These are phyloP conservation scores for Trichogramma pretiosum DNA, from an alignment of 1,140 invertebrate genomes.

Conservation along the genomic window DNA sequence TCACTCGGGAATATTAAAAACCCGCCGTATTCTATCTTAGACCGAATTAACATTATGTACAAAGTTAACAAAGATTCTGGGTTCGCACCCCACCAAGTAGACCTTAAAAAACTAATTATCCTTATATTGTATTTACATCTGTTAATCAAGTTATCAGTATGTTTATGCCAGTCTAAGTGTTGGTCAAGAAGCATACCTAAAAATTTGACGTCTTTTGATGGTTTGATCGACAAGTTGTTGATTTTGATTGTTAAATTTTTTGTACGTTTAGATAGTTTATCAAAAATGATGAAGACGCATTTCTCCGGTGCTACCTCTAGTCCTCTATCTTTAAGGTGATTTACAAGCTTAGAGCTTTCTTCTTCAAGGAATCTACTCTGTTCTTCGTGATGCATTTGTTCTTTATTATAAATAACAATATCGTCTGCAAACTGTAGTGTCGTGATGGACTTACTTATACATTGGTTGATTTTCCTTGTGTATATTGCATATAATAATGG, in stretches of 20 bases:
- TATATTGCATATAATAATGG: background rate
- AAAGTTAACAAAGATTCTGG: background rate
- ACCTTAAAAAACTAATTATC: background rate
- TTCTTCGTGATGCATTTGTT: background rate
- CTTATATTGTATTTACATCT: background rate
- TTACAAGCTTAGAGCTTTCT: background rate
- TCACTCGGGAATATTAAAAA: conserved; percentile 1
- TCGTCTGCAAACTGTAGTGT: conserved; percentile 20
- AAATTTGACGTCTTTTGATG: background rate
- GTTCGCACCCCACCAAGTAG: background rate
- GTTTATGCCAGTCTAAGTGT: background rate
- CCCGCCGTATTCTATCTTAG: conserved; percentile 1
- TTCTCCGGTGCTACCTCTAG: background rate
- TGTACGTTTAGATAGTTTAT: background rate
- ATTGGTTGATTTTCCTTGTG: background rate
- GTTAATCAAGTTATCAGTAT: background rate
- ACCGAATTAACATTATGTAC: background rate
- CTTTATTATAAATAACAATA: conserved; percentile 8
- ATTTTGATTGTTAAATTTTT: background rate
- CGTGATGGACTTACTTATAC: background rate
- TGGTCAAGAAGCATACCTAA: background rate
- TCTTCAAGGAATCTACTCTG: background rate
- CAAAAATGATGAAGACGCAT: background rate
- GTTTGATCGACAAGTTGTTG: background rate
- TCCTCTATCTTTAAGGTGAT: background rate